A percentile compares a stretch with the other conserved stretches of the same genome.
Evolutionary conservation across 2,113 vertebrate genomes (phyloP).

Genomic region (Protomyctophum bolini): DNA sequence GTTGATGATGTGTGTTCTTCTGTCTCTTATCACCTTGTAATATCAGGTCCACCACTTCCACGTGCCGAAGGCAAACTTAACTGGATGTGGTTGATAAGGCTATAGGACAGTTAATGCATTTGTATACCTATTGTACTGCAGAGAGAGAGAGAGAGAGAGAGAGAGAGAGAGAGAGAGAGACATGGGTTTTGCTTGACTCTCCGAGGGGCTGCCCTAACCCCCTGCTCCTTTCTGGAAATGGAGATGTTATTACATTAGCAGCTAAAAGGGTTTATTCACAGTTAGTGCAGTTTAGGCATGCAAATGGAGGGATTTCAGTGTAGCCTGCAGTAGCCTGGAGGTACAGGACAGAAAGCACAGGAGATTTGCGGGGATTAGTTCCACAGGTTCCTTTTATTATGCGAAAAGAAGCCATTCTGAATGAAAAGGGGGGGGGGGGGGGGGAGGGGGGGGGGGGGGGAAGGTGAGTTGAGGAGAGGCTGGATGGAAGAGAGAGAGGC

Average conservation of each 20-base stretch:
- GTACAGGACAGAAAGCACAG: slow-evolving; percentile 88
- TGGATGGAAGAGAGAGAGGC: slow-evolving; percentile 40
- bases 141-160: slow-evolving; percentile 37
- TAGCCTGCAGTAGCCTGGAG: slow-evolving; percentile 86
- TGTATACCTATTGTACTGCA: slow-evolving; percentile 76
- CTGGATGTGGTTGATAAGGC: slow-evolving; percentile 77
- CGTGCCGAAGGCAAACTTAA: slow-evolving; percentile 79
- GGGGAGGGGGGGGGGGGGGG: slow-evolving; percentile 78
- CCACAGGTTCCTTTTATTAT: slow-evolving; percentile 93
- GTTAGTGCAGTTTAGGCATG: slow-evolving; percentile 94
- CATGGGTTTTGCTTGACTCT: slow-evolving; percentile 88
- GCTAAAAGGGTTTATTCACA: slow-evolving; percentile 91
- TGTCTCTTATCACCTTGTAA: slow-evolving; percentile 70
- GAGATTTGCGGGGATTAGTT: slow-evolving; percentile 95
- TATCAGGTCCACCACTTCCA: slow-evolving; percentile 80
- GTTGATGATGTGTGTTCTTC: slow-evolving; percentile 45
- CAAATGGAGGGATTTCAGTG: slow-evolving; percentile 90
- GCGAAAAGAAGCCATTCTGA: slow-evolving; percentile 83
- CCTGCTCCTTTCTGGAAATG: slow-evolving; percentile 88
- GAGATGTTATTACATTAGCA: slow-evolving; percentile 97
- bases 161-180: slow-evolving; percentile 29
- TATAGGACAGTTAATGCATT: slow-evolving; percentile 71
- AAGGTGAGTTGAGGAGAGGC: slow-evolving; percentile 74
- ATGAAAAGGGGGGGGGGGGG: too few species aligned
- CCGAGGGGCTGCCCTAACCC: slow-evolving; percentile 87